Percentiles rank a stretch among this genome's conserved stretches.
Evolutionary conservation across 2,888 invertebrate genomes (phyloP).

Genomic region (Melinopterus prodromus): DNA sequence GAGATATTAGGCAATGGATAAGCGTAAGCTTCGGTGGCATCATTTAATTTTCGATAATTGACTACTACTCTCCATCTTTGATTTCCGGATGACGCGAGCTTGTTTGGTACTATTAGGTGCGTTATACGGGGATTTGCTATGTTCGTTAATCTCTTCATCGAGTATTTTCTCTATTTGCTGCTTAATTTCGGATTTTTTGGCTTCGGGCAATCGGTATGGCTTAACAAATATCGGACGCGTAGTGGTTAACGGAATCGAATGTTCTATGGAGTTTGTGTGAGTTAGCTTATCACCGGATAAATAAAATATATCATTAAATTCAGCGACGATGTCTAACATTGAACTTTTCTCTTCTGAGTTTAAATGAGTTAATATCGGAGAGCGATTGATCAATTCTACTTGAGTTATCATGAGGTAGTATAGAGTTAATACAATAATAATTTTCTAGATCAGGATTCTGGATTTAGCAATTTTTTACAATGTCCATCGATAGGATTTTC

Average conservation of each 20-base stretch:
- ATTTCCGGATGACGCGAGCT: conserved; percentile 27
- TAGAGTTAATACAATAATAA: conserved; percentile 9
- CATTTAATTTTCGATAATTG: conserved; percentile 28
- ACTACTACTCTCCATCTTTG: conserved; percentile 31
- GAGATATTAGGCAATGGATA: conserved; percentile 46
- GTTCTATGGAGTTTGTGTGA: conserved; percentile 26
- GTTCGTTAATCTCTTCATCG: too few species aligned
- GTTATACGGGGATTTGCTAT: conserved; percentile 29
- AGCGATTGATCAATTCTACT: background rate
- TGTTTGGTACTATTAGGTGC: too few species aligned
- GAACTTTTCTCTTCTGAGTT: conserved; percentile 31
- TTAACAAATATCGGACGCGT: conserved; percentile 26
- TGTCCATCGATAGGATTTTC: background rate
- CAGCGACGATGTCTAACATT: conserved; percentile 18
- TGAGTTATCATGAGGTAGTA: background rate
- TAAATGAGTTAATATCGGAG: conserved; percentile 17
- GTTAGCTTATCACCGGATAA: conserved; percentile 21
- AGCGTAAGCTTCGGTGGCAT: too few species aligned
- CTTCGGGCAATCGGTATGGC: conserved; percentile 30
- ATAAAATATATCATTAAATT: conserved; percentile 31
- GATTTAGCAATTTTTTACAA: background rate
- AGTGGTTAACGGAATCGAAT: too few species aligned
- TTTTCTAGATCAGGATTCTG: background rate
- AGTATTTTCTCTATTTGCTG: conserved; percentile 31
- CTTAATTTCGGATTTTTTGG: conserved; percentile 28